Percentiles rank a stretch among this genome's conserved stretches.
Conservation (phyloP, 1,140 invertebrate genomes). For the Dermatophagoides farinae region DNA sequence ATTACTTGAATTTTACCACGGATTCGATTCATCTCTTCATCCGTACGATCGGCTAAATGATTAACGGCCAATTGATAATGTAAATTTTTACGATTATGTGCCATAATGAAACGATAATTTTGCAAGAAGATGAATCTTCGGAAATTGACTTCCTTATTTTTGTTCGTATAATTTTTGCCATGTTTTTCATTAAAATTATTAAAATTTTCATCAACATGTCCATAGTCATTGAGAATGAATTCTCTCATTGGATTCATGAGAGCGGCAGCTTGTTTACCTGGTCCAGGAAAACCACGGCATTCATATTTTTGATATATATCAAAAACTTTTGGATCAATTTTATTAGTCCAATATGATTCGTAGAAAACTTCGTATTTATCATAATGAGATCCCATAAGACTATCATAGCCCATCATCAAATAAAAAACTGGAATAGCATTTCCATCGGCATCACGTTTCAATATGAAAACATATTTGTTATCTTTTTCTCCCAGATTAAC, state of each 20-base stretch:
- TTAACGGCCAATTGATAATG: slow-evolving; percentile 58
- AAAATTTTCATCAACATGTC: slow-evolving; percentile 56
- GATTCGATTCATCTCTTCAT: slow-evolving; percentile 53
- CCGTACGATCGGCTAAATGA: slow-evolving; percentile 62
- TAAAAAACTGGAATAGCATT: slow-evolving; percentile 44
- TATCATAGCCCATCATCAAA: slow-evolving; percentile 81
- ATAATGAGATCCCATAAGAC: slow-evolving; percentile 75
- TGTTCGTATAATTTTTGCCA: slow-evolving; percentile 40
- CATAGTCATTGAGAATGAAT: slow-evolving; percentile 48
- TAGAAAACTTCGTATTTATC: slow-evolving; percentile 85
- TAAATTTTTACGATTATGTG: slow-evolving; percentile 52
- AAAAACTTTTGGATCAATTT: slow-evolving; percentile 23
- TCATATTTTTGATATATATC: slow-evolving; percentile 21
- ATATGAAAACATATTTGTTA: slow-evolving; percentile 43
- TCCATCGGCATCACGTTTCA: neutral
- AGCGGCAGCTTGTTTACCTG: slow-evolving; percentile 42
- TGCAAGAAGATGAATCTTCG: slow-evolving; percentile 65
- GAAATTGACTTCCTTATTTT: slow-evolving; percentile 39
- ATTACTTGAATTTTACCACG: slow-evolving; percentile 44
- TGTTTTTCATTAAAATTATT: slow-evolving; percentile 51
- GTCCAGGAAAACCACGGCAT: slow-evolving; percentile 66
- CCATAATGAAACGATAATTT: slow-evolving; percentile 62
- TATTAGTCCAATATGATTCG: slow-evolving; percentile 42
- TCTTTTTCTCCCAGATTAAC: slow-evolving; percentile 47
- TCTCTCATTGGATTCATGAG: slow-evolving; percentile 67